phyloP scores from a whole-genome alignment of 2,888 invertebrate genomes.

The Bembecia ichneumoniformis region DNA sequence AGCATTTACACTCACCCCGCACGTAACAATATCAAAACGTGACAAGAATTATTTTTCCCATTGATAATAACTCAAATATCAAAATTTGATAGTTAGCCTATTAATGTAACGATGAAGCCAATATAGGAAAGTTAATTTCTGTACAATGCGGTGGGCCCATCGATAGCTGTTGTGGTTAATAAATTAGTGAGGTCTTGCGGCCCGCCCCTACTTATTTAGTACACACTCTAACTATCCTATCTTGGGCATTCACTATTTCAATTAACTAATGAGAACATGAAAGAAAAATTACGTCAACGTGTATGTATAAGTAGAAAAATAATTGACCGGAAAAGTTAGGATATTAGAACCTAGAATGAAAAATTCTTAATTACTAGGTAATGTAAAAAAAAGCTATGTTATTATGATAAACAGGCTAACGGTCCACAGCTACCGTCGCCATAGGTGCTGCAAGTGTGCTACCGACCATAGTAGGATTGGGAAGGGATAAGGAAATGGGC shows the following conservation, averaged over 20 bases:
- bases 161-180: conserved; percentile 58
- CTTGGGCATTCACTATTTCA: conserved; percentile 33
- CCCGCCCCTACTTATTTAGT: conserved; percentile 45
- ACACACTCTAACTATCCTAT: conserved; percentile 17
- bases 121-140: conserved; percentile 65
- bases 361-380: too few species aligned
- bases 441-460: too few species aligned
- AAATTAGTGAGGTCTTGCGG: conserved; percentile 48
- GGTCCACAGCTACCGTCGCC: too few species aligned
- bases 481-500: too few species aligned
- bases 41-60: neutral
- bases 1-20: too few species aligned
- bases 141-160: conserved; percentile 49
- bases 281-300: neutral
- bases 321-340: too few species aligned
- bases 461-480: too few species aligned
- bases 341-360: too few species aligned
- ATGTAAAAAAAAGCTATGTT: too few species aligned
- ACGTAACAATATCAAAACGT: neutral
- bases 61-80: conserved; percentile 21
- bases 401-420: too few species aligned
- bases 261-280: neutral
- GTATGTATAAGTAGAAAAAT: too few species aligned
- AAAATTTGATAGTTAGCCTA: conserved; percentile 19
- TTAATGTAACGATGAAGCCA: conserved; percentile 51